Conservation (phyloP, 2,797 vertebrate species). For the Pygocentrus nattereri region DNA sequence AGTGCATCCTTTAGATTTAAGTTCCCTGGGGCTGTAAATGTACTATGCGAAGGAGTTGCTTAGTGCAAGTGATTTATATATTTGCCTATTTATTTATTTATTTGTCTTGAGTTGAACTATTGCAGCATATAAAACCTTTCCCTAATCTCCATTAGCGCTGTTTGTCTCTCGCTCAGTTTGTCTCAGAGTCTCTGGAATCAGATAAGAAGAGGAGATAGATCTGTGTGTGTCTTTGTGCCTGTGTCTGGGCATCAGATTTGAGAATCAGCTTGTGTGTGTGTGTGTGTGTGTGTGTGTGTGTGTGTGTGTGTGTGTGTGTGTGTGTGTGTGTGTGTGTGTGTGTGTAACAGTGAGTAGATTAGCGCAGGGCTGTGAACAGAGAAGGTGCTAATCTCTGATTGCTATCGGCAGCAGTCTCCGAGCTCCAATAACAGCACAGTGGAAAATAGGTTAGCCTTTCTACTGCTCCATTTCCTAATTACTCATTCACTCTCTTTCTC, state of each 20-base stretch:
- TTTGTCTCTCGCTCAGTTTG: neutral
- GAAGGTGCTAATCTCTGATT: slow-evolving; percentile 53
- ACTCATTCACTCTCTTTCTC: slow-evolving; percentile 25
- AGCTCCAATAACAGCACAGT: slow-evolving; percentile 31
- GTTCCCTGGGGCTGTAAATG: too few relatives aligned
- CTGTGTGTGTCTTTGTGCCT: slow-evolving; percentile 33
- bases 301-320: slow-evolving; percentile 37
- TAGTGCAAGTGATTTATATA: neutral
- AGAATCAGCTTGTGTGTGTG: slow-evolving; percentile 8
- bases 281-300: slow-evolving; percentile 29
- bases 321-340: slow-evolving; percentile 14
- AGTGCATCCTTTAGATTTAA: too few relatives aligned
- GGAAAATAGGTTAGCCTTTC: slow-evolving; percentile 50
- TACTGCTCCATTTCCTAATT: slow-evolving; percentile 48
- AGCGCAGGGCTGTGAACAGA: slow-evolving; percentile 40
- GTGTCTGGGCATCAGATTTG: slow-evolving; percentile 38
- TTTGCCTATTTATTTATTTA: neutral
- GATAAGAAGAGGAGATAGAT: slow-evolving; percentile 33
- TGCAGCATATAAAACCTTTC: neutral
- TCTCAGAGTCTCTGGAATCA: slow-evolving; percentile 54
- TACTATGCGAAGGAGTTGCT: neutral
- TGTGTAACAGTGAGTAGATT: neutral
- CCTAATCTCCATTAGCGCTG: neutral
- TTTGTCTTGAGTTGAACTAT: neutral
- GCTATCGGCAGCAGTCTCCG: slow-evolving; percentile 54